A percentile compares a stretch with the other conserved stretches of the same genome.
Evolutionary conservation across 1,140 invertebrate genomes (phyloP).

Genomic region (Caligus rogercresseyi): DNA sequence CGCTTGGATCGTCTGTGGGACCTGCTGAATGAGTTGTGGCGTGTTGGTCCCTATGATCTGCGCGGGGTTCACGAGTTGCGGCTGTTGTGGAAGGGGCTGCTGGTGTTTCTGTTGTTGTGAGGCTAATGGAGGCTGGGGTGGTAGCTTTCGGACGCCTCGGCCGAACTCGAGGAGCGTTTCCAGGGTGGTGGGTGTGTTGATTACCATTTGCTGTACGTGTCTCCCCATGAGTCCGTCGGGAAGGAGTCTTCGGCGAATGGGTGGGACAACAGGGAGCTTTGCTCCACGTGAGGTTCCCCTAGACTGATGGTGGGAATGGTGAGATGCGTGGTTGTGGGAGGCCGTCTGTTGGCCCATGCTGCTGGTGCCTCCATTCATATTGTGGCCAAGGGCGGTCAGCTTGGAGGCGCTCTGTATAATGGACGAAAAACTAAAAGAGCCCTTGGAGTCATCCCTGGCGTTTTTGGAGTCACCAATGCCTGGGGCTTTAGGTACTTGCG

Average conservation of each 20-base stretch:
- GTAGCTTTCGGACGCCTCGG: conserved; percentile 11
- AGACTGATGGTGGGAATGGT: not conserved
- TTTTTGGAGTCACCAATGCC: not conserved
- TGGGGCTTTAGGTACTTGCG: not conserved
- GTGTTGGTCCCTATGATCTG: not conserved
- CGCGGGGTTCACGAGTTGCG: not conserved
- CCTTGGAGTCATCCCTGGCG: not conserved
- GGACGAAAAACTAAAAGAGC: not conserved
- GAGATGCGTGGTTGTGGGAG: not conserved
- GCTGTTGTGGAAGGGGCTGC: not conserved
- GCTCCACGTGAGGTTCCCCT: not conserved
- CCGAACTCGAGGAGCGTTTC: conserved; percentile 7
- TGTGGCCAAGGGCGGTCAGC: not conserved
- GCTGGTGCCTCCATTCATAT: not conserved
- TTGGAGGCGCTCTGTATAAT: not conserved
- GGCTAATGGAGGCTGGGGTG: not conserved
- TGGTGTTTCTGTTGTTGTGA: no score
- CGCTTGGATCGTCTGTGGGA: not conserved
- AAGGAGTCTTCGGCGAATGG: not conserved
- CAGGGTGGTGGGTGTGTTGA: not conserved
- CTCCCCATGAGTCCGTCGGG: not conserved
- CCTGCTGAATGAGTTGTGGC: not conserved
- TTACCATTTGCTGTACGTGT: not conserved
- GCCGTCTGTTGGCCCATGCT: not conserved
- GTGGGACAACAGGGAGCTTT: not conserved